Percentiles rank a stretch among this genome's conserved stretches.
phyloP scores from a whole-genome alignment of 2,113 vertebrate species.

The Solea senegalensis region DNA sequence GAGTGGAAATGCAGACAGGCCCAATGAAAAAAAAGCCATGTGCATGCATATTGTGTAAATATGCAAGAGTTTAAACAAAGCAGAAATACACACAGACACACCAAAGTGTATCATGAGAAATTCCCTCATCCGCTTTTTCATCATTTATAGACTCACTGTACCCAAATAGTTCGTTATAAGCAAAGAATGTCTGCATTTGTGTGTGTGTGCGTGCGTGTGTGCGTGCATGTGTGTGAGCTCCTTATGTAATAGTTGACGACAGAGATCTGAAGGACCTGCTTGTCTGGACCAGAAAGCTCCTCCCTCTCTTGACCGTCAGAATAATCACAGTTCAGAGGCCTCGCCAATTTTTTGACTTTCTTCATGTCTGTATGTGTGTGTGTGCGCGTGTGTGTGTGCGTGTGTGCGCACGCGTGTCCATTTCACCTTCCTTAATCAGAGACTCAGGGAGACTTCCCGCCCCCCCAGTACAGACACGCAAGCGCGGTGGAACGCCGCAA shows the following conservation, averaged over 20 bases:
- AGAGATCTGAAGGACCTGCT: slow-evolving; percentile 34
- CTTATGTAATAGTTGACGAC: slow-evolving; percentile 3
- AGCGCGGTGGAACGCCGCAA: not conserved
- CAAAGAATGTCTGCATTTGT: slow-evolving; percentile 8
- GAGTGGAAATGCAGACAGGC: slow-evolving; percentile 20
- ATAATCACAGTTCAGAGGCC: not conserved
- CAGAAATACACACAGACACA: slow-evolving; percentile 7
- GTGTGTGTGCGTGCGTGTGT: slow-evolving; percentile 4
- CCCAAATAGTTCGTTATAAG: not conserved
- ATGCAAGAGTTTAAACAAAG: slow-evolving; percentile 29
- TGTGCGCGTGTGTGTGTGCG: not conserved
- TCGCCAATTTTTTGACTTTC: not conserved
- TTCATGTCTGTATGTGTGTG: slow-evolving; percentile 10
- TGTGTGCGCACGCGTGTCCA: slow-evolving; percentile 15
- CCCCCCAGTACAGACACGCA: not conserved
- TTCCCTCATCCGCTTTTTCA: not conserved
- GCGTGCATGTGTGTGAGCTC: slow-evolving; percentile 4
- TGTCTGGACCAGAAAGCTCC: slow-evolving; percentile 37
- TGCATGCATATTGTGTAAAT: slow-evolving; percentile 44
- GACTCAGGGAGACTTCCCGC: slow-evolving; percentile 68
- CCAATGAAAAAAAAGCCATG: slow-evolving; percentile 40
- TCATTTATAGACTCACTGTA: not conserved
- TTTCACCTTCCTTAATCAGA: slow-evolving; percentile 47
- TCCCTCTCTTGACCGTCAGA: not conserved
- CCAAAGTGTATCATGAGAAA: slow-evolving; percentile 32